phyloP scores from a whole-genome alignment of 2,797 vertebrate species.

The Nothura maculosa region DNA sequence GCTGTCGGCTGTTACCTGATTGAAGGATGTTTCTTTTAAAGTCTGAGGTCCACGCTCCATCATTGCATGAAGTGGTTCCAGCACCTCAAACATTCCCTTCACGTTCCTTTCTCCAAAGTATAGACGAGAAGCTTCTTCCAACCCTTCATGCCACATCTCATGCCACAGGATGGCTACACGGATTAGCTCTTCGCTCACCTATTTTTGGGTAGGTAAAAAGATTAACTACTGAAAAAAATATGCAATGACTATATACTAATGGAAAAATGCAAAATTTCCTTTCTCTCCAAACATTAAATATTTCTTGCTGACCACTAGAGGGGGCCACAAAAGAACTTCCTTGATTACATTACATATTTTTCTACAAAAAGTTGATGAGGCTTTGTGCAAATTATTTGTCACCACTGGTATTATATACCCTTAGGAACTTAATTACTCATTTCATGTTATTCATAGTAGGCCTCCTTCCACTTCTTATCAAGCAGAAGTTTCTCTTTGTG shows the following conservation, averaged over 20 bases:
- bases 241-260: not conserved
- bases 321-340: not conserved
- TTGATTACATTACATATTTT: not conserved
- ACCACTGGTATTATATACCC: not conserved
- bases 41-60: slow-evolving; percentile 99
- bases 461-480: not conserved
- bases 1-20: slow-evolving; percentile 86
- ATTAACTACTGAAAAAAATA: rapidly evolving
- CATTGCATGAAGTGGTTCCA: slow-evolving; percentile 98
- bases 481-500: not conserved
- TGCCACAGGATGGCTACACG: slow-evolving; percentile 98
- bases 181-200: slow-evolving; percentile 99
- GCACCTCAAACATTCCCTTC: slow-evolving; percentile 98
- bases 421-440: not conserved
- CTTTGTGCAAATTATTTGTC: not conserved
- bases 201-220: not conserved
- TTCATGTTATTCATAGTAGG: not conserved
- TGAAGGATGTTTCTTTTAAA: slow-evolving; percentile 98
- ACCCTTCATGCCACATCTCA: slow-evolving; percentile 98
- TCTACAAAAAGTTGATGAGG: not conserved
- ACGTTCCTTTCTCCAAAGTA: slow-evolving; percentile 98
- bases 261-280: not conserved
- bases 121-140: slow-evolving; percentile 96
- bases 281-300: not conserved
- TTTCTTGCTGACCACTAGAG: slow-evolving; percentile 5